phyloP scores from a whole-genome alignment of 2,113 vertebrate genomes.

The Platysternon megacephalum region DNA sequence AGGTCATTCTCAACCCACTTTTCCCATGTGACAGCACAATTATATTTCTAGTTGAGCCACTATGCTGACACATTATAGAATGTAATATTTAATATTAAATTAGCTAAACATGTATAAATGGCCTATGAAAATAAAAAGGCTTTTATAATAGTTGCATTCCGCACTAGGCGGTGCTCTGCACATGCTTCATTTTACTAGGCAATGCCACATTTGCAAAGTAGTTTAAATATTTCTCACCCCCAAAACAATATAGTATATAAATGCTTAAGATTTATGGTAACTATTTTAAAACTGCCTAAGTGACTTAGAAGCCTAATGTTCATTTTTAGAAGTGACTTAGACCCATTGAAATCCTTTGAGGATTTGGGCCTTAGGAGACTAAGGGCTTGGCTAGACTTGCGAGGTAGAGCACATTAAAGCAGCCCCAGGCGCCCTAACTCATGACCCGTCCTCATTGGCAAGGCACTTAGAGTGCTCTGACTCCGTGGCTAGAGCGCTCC shows the following conservation, averaged over 20 bases:
- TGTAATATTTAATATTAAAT: not conserved
- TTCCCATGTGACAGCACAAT: not conserved
- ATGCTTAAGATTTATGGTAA: not conserved
- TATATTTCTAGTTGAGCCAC: not conserved
- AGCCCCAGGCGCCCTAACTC: no score
- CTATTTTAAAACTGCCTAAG: not conserved
- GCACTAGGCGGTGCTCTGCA: conserved; percentile 58
- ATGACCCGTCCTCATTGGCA: no score
- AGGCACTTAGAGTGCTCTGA: no score
- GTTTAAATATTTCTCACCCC: not conserved
- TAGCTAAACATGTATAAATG: not conserved
- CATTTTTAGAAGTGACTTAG: no score
- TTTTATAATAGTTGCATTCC: not conserved
- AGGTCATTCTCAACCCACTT: not conserved
- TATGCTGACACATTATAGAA: not conserved
- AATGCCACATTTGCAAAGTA: not conserved
- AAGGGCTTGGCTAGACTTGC: no score
- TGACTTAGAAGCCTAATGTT: not conserved
- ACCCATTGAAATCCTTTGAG: no score
- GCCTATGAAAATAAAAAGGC: not conserved
- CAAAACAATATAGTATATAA: not conserved
- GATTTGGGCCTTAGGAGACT: no score
- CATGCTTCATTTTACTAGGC: not conserved
- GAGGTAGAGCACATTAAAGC: no score
- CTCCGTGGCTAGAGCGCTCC: no score